Evolutionary conservation across 2,113 vertebrate genomes (phyloP).

Genomic region (Uropsilus gracilis): DNA sequence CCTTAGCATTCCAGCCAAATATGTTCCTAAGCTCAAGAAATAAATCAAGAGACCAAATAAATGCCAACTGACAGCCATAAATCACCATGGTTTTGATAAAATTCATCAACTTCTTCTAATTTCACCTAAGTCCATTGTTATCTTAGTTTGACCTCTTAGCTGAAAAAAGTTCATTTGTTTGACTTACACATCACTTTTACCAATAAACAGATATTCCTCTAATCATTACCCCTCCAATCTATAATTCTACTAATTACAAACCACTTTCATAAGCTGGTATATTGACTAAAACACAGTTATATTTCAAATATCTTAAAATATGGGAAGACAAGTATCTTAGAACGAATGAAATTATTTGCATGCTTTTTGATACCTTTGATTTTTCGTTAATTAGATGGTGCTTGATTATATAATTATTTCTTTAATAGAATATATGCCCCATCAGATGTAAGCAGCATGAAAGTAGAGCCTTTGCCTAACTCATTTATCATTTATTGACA

Average conservation of each 20-base stretch:
- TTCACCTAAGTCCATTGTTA: neutral
- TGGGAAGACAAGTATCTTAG: neutral
- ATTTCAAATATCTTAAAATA: neutral
- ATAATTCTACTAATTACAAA: neutral
- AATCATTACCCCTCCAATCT: neutral
- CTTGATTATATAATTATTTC: neutral
- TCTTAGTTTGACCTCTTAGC: neutral
- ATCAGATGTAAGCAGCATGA: neutral
- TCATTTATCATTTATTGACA: neutral
- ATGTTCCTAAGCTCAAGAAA: neutral
- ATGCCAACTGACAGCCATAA: neutral
- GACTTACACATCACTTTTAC: neutral
- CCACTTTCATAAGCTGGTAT: neutral
- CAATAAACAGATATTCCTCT: neutral
- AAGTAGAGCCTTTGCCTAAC: neutral
- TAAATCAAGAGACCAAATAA: neutral
- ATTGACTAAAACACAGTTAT: neutral
- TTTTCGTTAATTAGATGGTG: neutral
- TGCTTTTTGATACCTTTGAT: neutral
- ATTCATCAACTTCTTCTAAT: neutral
- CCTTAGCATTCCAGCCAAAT: neutral
- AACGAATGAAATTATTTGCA: neutral
- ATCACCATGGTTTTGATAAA: neutral
- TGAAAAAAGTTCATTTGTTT: neutral
- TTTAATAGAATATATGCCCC: neutral